Conservation (phyloP, 53 echinoderm and acorn worm genomes). For the Paelopatides confundens region DNA sequence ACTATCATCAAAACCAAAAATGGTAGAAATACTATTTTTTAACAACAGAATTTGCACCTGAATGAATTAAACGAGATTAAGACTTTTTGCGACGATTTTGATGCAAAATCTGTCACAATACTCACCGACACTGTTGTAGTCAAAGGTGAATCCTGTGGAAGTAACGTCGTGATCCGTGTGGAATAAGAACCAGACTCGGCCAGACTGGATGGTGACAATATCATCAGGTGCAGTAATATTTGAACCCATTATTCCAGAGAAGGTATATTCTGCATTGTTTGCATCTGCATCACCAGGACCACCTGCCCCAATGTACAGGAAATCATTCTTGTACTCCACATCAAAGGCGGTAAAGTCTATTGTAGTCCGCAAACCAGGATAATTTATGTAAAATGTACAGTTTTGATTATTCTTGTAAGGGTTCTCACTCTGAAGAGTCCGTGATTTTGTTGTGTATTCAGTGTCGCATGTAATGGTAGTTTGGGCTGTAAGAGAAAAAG, state of each 20-base stretch:
- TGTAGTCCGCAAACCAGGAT: slow-evolving; percentile 7
- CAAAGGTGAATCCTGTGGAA: slow-evolving; percentile 9
- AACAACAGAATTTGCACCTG: too few relatives aligned
- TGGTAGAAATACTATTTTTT: too few relatives aligned
- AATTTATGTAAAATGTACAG: slow-evolving; percentile 43
- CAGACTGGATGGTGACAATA: slow-evolving; percentile 14
- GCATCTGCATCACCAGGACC: slow-evolving; percentile 1
- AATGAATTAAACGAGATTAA: too few relatives aligned
- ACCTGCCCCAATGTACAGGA: slow-evolving; percentile 25
- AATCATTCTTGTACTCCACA: slow-evolving; percentile 40
- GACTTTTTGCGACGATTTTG: not conserved
- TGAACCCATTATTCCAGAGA: not conserved
- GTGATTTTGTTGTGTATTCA: not conserved
- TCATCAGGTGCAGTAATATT: not conserved
- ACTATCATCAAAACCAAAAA: too few relatives aligned
- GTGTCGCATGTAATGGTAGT: not conserved
- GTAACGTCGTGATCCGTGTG: slow-evolving; percentile 13
- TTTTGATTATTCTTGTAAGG: slow-evolving; percentile 4
- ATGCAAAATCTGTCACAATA: not conserved
- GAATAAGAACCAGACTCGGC: slow-evolving; percentile 53
- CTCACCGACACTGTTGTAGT: slow-evolving; percentile 3
- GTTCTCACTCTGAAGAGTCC: not conserved
- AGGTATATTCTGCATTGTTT: slow-evolving; percentile 17
- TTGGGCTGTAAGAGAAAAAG: not conserved
- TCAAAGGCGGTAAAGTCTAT: slow-evolving; percentile 40